These are phyloP conservation scores for Sphaerodactylus townsendi DNA, from an alignment of 2,113 vertebrate genomes.

Conservation along the genomic window DNA sequence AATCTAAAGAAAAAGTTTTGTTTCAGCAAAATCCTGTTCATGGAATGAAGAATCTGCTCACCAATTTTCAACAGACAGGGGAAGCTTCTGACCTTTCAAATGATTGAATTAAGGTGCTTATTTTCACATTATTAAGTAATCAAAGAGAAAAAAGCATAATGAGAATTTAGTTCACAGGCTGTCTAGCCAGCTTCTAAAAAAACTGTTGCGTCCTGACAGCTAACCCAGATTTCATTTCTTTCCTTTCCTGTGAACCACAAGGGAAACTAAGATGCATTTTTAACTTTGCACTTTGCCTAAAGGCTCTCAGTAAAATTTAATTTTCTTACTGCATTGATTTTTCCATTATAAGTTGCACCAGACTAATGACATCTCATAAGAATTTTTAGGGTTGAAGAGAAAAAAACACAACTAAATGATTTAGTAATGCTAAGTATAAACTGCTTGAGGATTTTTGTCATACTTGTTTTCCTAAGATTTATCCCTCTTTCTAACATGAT, in stretches of 20 bases:
- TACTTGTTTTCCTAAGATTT: conserved; percentile 49
- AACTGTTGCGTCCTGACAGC: conserved; percentile 72
- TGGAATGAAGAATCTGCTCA: conserved; percentile 75
- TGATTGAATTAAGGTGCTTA: conserved; percentile 84
- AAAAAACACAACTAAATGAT: conserved; percentile 72
- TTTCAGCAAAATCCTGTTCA: conserved; percentile 72
- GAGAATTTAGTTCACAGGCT: conserved; percentile 71
- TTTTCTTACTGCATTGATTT: conserved; percentile 96
- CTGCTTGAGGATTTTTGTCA: conserved; percentile 44
- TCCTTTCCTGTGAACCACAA: conserved; percentile 78
- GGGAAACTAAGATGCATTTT: conserved; percentile 91
- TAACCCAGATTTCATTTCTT: conserved; percentile 82
- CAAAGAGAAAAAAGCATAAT: conserved; percentile 83
- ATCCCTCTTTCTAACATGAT: conserved; percentile 15
- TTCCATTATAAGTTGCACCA: conserved; percentile 85
- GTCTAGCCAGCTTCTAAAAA: conserved; percentile 64
- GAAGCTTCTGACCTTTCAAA: conserved; percentile 87
- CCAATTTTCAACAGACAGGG: conserved; percentile 79
- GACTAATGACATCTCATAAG: conserved; percentile 86
- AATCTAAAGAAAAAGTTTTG: conserved; percentile 49
- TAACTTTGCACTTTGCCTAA: conserved; percentile 93
- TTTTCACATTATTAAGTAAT: conserved; percentile 89
- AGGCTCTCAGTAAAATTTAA: conserved; percentile 97
- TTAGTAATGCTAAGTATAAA: conserved; percentile 67
- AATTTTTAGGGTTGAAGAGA: conserved; percentile 70